Percentiles rank a stretch among this genome's conserved stretches.
Evolutionary conservation across 2,888 invertebrate species (phyloP).

Genomic region (Horisme vitalbata): DNA sequence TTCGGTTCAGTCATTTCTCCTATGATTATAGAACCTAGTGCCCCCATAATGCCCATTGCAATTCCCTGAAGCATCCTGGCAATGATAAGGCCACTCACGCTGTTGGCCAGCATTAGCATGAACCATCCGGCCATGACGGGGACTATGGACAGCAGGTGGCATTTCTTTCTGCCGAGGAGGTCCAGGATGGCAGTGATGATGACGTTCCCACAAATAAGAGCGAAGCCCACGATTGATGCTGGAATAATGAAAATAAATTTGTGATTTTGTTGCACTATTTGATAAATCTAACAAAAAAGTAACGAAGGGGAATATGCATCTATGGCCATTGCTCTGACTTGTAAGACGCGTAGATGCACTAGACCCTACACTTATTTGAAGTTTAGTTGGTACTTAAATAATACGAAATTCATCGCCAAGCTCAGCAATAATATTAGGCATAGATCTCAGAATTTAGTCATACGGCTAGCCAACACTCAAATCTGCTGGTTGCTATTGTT

Average conservation of each 20-base stretch:
- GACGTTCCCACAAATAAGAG: slow-evolving; percentile 83
- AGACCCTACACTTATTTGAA: too few relatives aligned
- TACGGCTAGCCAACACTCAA: too few relatives aligned
- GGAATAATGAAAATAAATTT: slow-evolving; percentile 47
- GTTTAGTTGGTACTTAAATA: too few relatives aligned
- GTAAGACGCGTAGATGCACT: too few relatives aligned
- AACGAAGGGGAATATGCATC: too few relatives aligned
- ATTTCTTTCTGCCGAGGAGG: slow-evolving; percentile 79
- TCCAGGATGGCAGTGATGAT: slow-evolving; percentile 82
- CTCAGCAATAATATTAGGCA: too few relatives aligned
- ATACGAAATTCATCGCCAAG: too few relatives aligned
- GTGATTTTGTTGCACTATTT: too few relatives aligned
- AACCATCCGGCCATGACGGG: slow-evolving; percentile 84
- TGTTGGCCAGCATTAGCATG: slow-evolving; percentile 72
- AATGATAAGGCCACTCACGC: slow-evolving; percentile 65
- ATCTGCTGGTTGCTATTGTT: too few relatives aligned
- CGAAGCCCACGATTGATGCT: slow-evolving; percentile 85
- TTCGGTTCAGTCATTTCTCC: slow-evolving; percentile 84
- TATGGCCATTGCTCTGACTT: too few relatives aligned
- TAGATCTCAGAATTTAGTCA: too few relatives aligned
- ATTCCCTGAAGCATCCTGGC: slow-evolving; percentile 81
- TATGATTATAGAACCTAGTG: slow-evolving; percentile 80
- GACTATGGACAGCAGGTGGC: slow-evolving; percentile 77
- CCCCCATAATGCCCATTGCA: slow-evolving; percentile 81
- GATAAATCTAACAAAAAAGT: too few relatives aligned